phyloP scores from a whole-genome alignment of 2,797 vertebrate species.

The Nyctalus aviator region DNA sequence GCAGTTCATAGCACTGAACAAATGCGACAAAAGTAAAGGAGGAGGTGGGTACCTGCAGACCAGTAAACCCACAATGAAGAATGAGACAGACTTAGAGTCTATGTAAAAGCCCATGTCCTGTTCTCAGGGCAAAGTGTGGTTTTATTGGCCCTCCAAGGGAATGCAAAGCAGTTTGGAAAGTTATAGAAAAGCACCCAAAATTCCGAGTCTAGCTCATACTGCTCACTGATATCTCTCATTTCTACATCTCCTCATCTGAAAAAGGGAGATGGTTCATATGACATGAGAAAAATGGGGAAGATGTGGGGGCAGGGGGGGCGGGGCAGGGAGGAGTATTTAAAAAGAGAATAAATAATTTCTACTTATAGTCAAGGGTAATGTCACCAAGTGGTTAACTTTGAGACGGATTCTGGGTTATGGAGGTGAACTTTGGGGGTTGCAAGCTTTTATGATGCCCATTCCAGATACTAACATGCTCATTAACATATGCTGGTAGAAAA shows the following conservation, averaged over 20 bases:
- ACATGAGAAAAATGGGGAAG: background rate
- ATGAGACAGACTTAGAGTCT: background rate
- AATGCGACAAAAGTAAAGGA: conserved; percentile 15
- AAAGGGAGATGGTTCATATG: background rate
- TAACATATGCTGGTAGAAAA: background rate
- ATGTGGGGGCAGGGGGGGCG: background rate
- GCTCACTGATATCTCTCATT: background rate
- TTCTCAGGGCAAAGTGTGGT: background rate
- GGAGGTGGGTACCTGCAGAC: background rate
- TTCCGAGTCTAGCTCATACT: conserved; percentile 24
- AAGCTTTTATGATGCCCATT: background rate
- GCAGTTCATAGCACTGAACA: conserved; percentile 13
- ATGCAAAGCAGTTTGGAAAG: conserved; percentile 1
- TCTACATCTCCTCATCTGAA: conserved; percentile 15
- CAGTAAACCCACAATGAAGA: background rate
- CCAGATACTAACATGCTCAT: background rate
- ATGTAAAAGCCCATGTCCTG: background rate
- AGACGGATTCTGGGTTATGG: background rate
- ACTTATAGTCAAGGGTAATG: background rate
- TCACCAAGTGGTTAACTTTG: background rate
- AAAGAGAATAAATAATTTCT: conserved; percentile 21
- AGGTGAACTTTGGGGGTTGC: background rate
- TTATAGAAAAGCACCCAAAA: conserved; percentile 48
- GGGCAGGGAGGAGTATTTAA: background rate
- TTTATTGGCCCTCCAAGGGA: background rate